Evolutionary conservation across 2,797 vertebrate genomes (phyloP), one percentile per base, ranked within the genome.

Genomic region (Trematomus bernacchii): DNA sequence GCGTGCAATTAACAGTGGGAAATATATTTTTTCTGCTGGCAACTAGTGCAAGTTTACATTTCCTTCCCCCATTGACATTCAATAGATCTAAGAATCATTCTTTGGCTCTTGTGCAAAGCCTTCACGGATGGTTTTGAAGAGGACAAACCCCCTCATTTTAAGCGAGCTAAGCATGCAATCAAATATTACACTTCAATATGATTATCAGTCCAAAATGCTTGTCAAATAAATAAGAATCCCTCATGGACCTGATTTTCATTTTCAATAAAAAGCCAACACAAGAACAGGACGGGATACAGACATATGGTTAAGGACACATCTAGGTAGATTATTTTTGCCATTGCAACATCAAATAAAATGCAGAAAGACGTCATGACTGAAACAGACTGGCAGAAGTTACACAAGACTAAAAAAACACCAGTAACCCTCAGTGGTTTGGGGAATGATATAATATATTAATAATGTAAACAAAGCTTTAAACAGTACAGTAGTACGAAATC

Each of bases 381-480:
- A 85, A 93, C 67, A 87, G 82, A 88, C 80, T 83, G 88, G 83
- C 77, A 87, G 94, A 91, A 86, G 86, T 90, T 91, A 91, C 86
- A 90, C 77, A 79, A 82, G 77, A 86, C 86, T 86, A 76, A 85
- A 79, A 86, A 89, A 87, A 90, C 84, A 88, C 82, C 83, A 87
- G 85, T 77, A 87, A 85, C 87, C 90, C 82, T 87, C 86, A 80
- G 84, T 63, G 76, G 79, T 83, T 83, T 80, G 89, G 82, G 76
- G 87, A 87, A 70, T 73, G 85, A 84, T 86, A 90, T 58, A 93
- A 96, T 95, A 95, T 96, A 96, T 95, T 95, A 95, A 89, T 94
- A 94, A 94, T 94, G 93, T 95, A 94, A 96, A 95, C 94, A 95
- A 89, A 80, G 81, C 74, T 92, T 94, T 93, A 85, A 90, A 91